Evolutionary conservation across 2,888 invertebrate species (phyloP).

Genomic region (Nesidiocoris tenuis): DNA sequence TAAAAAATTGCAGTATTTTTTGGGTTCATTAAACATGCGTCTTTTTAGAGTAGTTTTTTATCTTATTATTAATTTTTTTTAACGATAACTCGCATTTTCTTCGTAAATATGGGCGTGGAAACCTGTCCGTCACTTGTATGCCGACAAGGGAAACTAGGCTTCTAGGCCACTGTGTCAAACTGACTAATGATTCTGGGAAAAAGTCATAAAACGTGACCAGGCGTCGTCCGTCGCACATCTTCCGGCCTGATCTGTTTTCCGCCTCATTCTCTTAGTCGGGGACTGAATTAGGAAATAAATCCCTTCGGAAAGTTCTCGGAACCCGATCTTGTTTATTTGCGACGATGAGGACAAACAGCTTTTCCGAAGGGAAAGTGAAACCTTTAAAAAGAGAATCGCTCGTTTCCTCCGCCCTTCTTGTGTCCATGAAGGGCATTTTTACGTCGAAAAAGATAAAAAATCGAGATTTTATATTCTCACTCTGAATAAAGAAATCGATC

Average conservation of each 20-base stretch:
- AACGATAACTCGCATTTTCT: too few species aligned
- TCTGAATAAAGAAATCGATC: too few species aligned
- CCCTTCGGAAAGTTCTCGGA: conserved; percentile 3
- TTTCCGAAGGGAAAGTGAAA: conserved; percentile 1
- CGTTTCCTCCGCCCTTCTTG: not conserved
- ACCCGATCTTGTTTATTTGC: conserved; percentile 32
- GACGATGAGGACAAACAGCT: conserved; percentile 27
- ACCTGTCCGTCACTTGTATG: not conserved
- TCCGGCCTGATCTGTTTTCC: not conserved
- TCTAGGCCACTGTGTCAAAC: conserved; percentile 19
- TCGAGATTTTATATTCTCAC: too few species aligned
- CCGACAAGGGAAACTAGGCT: not conserved
- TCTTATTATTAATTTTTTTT: too few species aligned
- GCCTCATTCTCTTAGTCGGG: not conserved
- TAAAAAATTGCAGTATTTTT: too few species aligned
- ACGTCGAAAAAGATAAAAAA: too few species aligned
- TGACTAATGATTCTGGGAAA: conserved; percentile 10
- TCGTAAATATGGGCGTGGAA: too few species aligned
- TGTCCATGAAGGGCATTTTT: too few species aligned
- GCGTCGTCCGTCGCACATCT: not conserved
- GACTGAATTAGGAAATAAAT: conserved; percentile 30
- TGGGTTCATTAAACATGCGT: too few species aligned
- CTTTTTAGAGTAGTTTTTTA: too few species aligned
- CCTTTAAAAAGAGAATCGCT: not conserved
- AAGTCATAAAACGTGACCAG: not conserved